Evolutionary conservation across 2,888 invertebrate species (phyloP), one percentile per base, ranked within the genome.

Genomic region (Epistrophella euchroma): DNA sequence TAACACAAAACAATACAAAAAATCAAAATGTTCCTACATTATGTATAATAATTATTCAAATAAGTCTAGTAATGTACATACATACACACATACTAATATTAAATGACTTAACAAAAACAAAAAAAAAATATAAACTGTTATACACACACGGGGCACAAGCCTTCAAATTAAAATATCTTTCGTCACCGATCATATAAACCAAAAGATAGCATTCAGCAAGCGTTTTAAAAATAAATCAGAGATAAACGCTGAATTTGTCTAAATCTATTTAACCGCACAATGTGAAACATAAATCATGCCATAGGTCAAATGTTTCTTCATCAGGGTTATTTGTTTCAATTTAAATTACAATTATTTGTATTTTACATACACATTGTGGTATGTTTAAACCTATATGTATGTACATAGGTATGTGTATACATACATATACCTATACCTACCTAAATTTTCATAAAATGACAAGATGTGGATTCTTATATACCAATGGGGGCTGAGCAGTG

Each of bases 201-300:
- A 56, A 68, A 50, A 43, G 64, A 58, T 71, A 64, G 40, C 70
- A 82, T 72, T 72, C 56, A 82, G 71, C 81, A 19, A 66, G 22
- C 17, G 66, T 35, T 66, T 60, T 78, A 80, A 76, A 85, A 85
- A 85, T 80, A 62, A 85, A 73, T 85, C 76, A 60, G 3, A 85
- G 71, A 75, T 80, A 84, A 81, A 81, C 73, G 81, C 73, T 81
- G 52, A 85, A 85, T 85, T 85, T 85, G 85, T 85, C 81, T 68
- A 81, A 85, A 81, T 77, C 76, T 64, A 80, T 80, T 85, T 73
- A 77, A 73, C 68, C 45, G 68, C 28, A 32, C 66, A 47, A 35
- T 62, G 62, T 62, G 62, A 62, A 76, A 28, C 84, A 80, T 80
- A 85, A 85, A 85, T 85, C 85, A 85, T 70, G 81, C 68, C 80